phyloP scores from a whole-genome alignment of 2,888 invertebrate species.

The Agrochola circellaris region DNA sequence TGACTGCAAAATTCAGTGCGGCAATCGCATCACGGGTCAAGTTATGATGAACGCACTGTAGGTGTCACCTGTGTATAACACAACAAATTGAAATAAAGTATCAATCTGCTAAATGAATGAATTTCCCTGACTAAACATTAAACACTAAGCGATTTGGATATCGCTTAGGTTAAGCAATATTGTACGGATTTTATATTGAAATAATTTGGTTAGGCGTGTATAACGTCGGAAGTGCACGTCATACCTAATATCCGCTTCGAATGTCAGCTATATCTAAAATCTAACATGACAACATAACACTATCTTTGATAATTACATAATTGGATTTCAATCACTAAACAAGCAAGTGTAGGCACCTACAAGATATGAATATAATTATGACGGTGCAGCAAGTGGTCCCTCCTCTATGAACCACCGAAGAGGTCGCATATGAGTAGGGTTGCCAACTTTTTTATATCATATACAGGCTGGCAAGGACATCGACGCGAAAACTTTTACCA shows the following conservation, averaged over 20 bases:
- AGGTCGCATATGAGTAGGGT: too few relatives aligned
- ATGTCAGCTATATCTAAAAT: slow-evolving; percentile 28
- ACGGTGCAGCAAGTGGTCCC: neutral
- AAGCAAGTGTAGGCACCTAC: neutral
- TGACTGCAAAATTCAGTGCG: too few relatives aligned
- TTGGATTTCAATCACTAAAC: slow-evolving; percentile 21
- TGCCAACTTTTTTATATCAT: too few relatives aligned
- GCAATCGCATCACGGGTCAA: too few relatives aligned
- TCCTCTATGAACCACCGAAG: neutral
- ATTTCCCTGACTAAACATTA: neutral
- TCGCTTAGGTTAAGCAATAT: neutral
- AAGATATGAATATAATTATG: slow-evolving; percentile 13
- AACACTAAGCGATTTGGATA: neutral
- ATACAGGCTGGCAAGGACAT: too few relatives aligned
- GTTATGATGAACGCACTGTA: too few relatives aligned
- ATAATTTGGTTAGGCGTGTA: slow-evolving; percentile 13
- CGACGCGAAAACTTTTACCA: too few relatives aligned
- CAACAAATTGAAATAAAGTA: neutral
- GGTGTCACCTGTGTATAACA: too few relatives aligned
- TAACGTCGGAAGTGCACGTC: slow-evolving; percentile 30
- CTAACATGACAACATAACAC: slow-evolving; percentile 23
- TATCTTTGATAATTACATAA: slow-evolving; percentile 28
- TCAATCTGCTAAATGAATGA: neutral
- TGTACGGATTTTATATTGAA: slow-evolving; percentile 8
- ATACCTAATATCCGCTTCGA: slow-evolving; percentile 7